Evolutionary conservation across 2,888 invertebrate genomes (phyloP).

Genomic region (Neocrepidodera transversa): DNA sequence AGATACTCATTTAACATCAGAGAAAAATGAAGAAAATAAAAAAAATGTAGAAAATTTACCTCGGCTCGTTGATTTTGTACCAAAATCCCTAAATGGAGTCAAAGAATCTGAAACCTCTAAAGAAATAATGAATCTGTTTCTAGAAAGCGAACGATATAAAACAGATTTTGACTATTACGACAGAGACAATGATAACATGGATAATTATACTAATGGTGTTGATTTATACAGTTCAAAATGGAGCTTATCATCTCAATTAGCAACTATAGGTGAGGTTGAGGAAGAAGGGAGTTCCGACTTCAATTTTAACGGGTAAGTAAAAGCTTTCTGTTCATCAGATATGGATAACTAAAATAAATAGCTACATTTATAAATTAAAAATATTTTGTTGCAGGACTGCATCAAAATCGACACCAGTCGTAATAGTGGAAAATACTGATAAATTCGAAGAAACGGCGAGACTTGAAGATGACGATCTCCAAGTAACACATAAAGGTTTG

Average conservation of each 20-base stretch:
- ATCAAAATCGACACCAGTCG: slow-evolving; percentile 46
- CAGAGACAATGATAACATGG: slow-evolving; percentile 43
- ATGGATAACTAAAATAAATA: too few species aligned
- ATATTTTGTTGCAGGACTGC: slow-evolving; percentile 35
- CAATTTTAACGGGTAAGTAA: slow-evolving; percentile 38
- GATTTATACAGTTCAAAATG: slow-evolving; percentile 60
- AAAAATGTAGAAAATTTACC: slow-evolving; percentile 62
- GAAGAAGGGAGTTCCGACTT: slow-evolving; percentile 59
- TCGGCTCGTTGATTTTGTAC: slow-evolving; percentile 75
- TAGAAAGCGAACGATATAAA: slow-evolving; percentile 54
- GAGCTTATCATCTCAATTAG: slow-evolving; percentile 68
- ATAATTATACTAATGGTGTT: slow-evolving; percentile 48
- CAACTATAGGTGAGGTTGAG: slow-evolving; percentile 76
- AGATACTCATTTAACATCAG: slow-evolving; percentile 34
- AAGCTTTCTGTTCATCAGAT: too few species aligned
- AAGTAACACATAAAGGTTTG: slow-evolving; percentile 33
- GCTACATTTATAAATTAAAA: not conserved
- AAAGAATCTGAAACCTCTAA: slow-evolving; percentile 58
- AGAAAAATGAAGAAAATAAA: slow-evolving; percentile 38
- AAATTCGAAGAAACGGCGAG: slow-evolving; percentile 29
- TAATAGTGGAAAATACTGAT: slow-evolving; percentile 52
- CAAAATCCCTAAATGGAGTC: slow-evolving; percentile 63
- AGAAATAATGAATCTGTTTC: slow-evolving; percentile 53
- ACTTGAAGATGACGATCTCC: slow-evolving; percentile 17
- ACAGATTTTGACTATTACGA: slow-evolving; percentile 40